Evolutionary conservation across 2,888 invertebrate genomes (phyloP), one percentile per base, ranked within the genome.

Genomic region (Scrobipalpa costella): DNA sequence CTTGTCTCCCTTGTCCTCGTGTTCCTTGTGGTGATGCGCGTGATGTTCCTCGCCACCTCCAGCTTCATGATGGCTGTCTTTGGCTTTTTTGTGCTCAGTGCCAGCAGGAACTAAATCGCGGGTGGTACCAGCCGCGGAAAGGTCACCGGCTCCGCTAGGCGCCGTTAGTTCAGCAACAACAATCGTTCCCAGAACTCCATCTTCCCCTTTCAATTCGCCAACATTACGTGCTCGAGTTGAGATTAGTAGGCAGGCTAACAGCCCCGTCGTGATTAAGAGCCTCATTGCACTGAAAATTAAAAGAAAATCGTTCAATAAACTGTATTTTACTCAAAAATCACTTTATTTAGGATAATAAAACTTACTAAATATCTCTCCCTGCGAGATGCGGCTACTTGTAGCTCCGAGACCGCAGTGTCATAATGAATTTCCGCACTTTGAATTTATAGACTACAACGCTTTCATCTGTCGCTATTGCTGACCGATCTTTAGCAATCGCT

Each of bases 1-100:
- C 74, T 96, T 96, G 66, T 95, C 95, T 0, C 94, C 95, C 76
- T 96, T 96, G 67, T 95, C 94, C 0, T 95, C 96, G 76, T 96
- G 93, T 44, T 94, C 93, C 65, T 93, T 92, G 77, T 95, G 94
- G 73, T 95, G 94, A 64, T 94, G 93, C 1, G 92, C 92, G 71
- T 94, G 94, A 74, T 95, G 94, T 64, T 94, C 93, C 71, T 94
- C 92, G 0, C 95, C 95, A n/a, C 94, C 95, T 17, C 94, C 95
- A 63, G 92, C 89, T 77, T 94, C 94, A 72, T 93, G 93, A 71
- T 93, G 92, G 68, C 88, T 89, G 63, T 83, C 87, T 71, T 87
- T 85, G 7, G 85, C 81, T 66, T 92, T 88, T 64, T 90, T 87
- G 70, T 92, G 88, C 71, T 90, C 91, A 1, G 91, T 87, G 38